Evolutionary conservation across 2,797 vertebrate species (phyloP).

Genomic region (Microcaecilia unicolor): DNA sequence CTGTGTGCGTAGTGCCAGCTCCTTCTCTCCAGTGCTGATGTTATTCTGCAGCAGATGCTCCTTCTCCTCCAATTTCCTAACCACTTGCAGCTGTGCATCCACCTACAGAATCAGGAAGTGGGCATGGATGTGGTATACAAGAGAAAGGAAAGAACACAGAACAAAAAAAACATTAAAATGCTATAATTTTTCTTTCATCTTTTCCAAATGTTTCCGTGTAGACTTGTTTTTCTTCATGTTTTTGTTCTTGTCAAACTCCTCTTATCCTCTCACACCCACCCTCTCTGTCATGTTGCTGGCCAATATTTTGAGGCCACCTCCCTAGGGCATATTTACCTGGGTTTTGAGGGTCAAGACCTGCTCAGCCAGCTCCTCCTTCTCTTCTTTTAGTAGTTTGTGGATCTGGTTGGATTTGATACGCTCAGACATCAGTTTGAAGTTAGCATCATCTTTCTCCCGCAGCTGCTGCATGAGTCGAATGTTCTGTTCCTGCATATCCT

Average conservation of each 20-base stretch:
- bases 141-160: too few species aligned
- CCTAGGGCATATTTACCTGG: slow-evolving; percentile 60
- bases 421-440: slow-evolving; percentile 84
- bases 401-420: slow-evolving; percentile 83
- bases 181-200: too few species aligned
- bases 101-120: slow-evolving; percentile 66
- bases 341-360: slow-evolving; percentile 72
- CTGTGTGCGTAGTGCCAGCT: slow-evolving; percentile 80
- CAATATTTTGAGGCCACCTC: too few species aligned
- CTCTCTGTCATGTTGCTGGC: too few species aligned
- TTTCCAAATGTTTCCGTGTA: too few species aligned
- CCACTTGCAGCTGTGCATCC: slow-evolving; percentile 90
- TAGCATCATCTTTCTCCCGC: slow-evolving; percentile 78
- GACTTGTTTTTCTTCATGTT: too few species aligned
- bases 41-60: slow-evolving; percentile 92
- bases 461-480: slow-evolving; percentile 79
- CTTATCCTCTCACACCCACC: too few species aligned
- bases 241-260: too few species aligned
- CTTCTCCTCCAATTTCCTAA: slow-evolving; percentile 92
- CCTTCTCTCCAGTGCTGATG: slow-evolving; percentile 86
- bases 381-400: slow-evolving; percentile 79
- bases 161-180: too few species aligned
- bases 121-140: too few species aligned
- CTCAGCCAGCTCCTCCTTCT: slow-evolving; percentile 79
- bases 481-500: slow-evolving; percentile 85